Conservation (phyloP, 2,888 invertebrate genomes). For the Drosophila longiperda region DNA sequence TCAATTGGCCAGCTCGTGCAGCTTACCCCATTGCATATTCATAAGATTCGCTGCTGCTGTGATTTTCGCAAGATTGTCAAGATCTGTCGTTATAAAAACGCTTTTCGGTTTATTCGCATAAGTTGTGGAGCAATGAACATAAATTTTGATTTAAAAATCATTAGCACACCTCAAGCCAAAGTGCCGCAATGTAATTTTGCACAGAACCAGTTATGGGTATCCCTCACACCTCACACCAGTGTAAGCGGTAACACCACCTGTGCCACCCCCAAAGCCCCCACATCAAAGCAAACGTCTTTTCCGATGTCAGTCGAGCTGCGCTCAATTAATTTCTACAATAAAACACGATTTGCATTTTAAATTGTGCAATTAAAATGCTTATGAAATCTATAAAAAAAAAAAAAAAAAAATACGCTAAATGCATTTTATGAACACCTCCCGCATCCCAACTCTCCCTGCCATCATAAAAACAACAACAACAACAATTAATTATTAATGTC, state of each 20-base stretch:
- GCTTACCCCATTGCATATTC: conserved; percentile 64
- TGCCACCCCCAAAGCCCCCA: conserved; percentile 11
- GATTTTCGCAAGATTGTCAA: conserved; percentile 7
- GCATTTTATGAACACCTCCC: conserved; percentile 67
- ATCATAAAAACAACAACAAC: conserved; percentile 21
- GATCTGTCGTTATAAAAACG: conserved; percentile 20
- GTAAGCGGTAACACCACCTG: conserved; percentile 2
- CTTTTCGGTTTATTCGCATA: conserved; percentile 43
- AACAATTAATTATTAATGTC: conserved; percentile 64
- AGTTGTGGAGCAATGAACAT: conserved; percentile 63
- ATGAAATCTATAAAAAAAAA: conserved; percentile 79
- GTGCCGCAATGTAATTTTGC: conserved; percentile 51
- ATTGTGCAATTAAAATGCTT: conserved; percentile 81
- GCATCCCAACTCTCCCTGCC: conserved; percentile 14
- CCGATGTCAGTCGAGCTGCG: conserved; percentile 61
- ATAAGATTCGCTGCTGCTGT: conserved; percentile 31
- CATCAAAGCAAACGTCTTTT: conserved; percentile 28
- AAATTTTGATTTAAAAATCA: conserved; percentile 71
- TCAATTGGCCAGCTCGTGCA: conserved; percentile 42
- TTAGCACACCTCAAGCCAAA: conserved; percentile 71
- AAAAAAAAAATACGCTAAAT: conserved; percentile 68
- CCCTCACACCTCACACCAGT: conserved; percentile 17
- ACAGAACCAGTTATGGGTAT: conserved; percentile 40
- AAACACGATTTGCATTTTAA: conserved; percentile 79
- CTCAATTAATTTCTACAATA: conserved; percentile 78